These are phyloP conservation scores for Panzeria rudis DNA, from an alignment of 2,888 invertebrate species.

Conservation along the genomic window DNA sequence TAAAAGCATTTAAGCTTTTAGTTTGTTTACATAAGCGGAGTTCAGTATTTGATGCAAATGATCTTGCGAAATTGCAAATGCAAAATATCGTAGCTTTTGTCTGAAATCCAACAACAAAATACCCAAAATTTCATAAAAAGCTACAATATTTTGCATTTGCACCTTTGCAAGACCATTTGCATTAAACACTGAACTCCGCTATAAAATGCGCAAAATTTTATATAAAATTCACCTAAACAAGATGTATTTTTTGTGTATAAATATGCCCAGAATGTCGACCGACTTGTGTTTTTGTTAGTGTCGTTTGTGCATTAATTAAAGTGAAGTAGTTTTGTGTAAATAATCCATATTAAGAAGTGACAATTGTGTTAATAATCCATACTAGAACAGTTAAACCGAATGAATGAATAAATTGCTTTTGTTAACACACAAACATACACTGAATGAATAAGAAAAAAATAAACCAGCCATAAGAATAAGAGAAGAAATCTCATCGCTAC, in stretches of 20 bases:
- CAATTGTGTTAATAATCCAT: conserved; percentile 51
- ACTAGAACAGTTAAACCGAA: conserved; percentile 26
- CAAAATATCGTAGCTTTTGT: no score
- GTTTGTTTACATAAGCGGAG: no score
- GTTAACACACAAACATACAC: conserved; percentile 26
- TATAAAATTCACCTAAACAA: background rate
- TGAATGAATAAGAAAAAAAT: background rate
- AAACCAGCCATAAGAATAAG: background rate
- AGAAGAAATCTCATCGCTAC: conserved; percentile 15
- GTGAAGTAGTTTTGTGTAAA: conserved; percentile 46
- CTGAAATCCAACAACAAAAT: no score
- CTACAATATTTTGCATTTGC: no score
- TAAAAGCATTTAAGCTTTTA: conserved; percentile 17
- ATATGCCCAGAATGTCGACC: background rate
- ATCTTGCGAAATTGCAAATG: no score
- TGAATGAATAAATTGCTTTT: conserved; percentile 29
- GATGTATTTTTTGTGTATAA: background rate
- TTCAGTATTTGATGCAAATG: no score
- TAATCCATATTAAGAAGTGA: conserved; percentile 53
- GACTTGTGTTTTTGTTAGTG: conserved; percentile 1
- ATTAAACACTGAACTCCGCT: no score
- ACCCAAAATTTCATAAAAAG: no score
- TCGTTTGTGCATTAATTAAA: conserved; percentile 53
- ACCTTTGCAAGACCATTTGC: no score
- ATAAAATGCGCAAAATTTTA: background rate